These are phyloP conservation scores for Physocephala rufipes DNA, from an alignment of 2,888 invertebrate genomes.

Conservation along the genomic window DNA sequence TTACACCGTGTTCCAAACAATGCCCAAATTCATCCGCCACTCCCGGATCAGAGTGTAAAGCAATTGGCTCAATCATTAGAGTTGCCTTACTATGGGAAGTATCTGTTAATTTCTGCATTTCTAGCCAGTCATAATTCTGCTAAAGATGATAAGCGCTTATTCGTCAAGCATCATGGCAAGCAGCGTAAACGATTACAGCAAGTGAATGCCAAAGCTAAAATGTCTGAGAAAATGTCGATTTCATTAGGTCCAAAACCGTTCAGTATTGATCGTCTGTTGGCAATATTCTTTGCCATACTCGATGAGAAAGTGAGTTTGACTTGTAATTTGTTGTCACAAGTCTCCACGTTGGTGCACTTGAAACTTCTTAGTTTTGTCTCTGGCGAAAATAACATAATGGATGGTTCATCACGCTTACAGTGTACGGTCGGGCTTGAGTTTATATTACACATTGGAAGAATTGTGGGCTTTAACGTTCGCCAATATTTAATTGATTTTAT, in stretches of 20 bases:
- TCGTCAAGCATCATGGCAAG: constrained; percentile 82
- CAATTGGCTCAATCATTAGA: constrained; percentile 76
- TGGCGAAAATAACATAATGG: constrained; percentile 75
- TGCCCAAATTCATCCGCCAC: background rate
- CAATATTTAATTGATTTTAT: constrained; percentile 81
- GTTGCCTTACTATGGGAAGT: constrained; percentile 90
- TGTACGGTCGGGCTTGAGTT: constrained; percentile 87
- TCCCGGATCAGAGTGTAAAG: constrained; percentile 62
- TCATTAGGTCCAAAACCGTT: constrained; percentile 86
- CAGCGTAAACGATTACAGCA: constrained; percentile 74
- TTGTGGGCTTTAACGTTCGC: constrained; percentile 78
- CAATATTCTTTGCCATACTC: constrained; percentile 89
- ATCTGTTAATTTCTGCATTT: constrained; percentile 87
- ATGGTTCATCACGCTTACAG: constrained; percentile 83
- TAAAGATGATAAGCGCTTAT: constrained; percentile 86
- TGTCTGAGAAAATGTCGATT: constrained; percentile 71
- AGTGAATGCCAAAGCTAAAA: constrained; percentile 71
- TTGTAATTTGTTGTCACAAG: constrained; percentile 86
- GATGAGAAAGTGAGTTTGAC: constrained; percentile 86
- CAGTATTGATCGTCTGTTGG: constrained; percentile 81
- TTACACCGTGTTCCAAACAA: background rate
- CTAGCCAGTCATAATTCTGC: constrained; percentile 92
- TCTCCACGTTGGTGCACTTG: constrained; percentile 85
- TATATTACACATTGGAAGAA: constrained; percentile 79
- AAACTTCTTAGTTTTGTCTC: constrained; percentile 77